Percentiles rank a stretch among this genome's conserved stretches.
Conservation (phyloP, 2,113 vertebrate genomes). For the Chlamydotis undulata region DNA sequence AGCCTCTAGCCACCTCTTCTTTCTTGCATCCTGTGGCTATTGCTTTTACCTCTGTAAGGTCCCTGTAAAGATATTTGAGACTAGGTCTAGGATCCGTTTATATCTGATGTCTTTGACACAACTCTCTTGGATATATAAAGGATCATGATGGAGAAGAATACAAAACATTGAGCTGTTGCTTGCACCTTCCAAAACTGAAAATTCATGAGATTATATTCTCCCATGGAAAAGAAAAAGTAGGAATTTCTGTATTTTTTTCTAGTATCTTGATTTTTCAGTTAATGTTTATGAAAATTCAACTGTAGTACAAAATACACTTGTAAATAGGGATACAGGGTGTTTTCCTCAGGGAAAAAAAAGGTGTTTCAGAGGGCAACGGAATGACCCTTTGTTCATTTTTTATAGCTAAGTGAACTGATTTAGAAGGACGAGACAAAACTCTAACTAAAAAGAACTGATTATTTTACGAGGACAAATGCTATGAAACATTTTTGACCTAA, state of each 20-base stretch:
- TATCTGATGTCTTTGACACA: not conserved
- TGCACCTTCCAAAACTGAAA: not conserved
- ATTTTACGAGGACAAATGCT: not conserved
- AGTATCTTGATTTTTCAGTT: not conserved
- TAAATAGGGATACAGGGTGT: not conserved
- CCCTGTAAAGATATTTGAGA: not conserved
- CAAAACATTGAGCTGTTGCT: not conserved
- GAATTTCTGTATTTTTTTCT: not conserved
- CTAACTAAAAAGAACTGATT: not conserved
- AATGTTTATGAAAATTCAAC: not conserved
- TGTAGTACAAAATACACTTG: not conserved
- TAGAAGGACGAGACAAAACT: not conserved
- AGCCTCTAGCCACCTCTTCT: not conserved
- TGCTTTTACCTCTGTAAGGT: not conserved
- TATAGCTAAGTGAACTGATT: not conserved
- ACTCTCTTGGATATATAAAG: not conserved
- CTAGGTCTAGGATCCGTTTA: not conserved
- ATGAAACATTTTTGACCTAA: not conserved
- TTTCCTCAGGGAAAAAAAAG: not conserved
- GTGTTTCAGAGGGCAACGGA: not conserved
- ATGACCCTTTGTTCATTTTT: not conserved
- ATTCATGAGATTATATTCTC: accelerated
- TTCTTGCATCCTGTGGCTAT: not conserved
- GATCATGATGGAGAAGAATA: not conserved
- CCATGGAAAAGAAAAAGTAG: not conserved